Conservation (phyloP, 2,888 invertebrate genomes). For the Epirrhoe alternata region DNA sequence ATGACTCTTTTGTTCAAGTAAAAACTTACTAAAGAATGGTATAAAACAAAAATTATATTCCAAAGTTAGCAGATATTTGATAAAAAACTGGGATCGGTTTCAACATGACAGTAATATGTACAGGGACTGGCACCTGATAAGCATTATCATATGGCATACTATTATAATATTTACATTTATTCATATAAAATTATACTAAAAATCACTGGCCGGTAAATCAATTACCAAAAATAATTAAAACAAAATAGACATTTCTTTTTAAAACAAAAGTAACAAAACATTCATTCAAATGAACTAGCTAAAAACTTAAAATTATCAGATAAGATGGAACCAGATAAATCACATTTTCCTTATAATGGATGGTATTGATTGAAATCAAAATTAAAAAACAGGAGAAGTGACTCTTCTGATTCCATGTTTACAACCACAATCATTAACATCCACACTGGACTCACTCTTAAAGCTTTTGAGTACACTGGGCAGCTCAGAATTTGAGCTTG, state of each 20-base stretch:
- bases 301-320: constrained; percentile 62
- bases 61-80: not conserved
- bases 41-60: not conserved
- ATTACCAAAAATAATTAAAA: constrained; percentile 56
- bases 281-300: constrained; percentile 57
- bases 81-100: not conserved
- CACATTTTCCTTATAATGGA: constrained; percentile 4
- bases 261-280: constrained; percentile 77
- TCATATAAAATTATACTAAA: constrained; percentile 40
- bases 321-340: constrained; percentile 11
- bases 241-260: constrained; percentile 73
- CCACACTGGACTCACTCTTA: constrained; percentile 60
- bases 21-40: not conserved
- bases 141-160: constrained; percentile 33
- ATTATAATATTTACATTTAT: constrained; percentile 35
- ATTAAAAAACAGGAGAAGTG: constrained; percentile 1
- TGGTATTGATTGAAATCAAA: not conserved
- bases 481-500: constrained; percentile 87
- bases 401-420: constrained; percentile 9
- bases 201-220: constrained; percentile 45
- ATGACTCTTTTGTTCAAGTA: too few relatives aligned
- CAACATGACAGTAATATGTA: not conserved
- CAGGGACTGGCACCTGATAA: constrained; percentile 17
- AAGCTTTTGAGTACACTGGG: constrained; percentile 68
- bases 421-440: constrained; percentile 18